Evolutionary conservation across 1,140 invertebrate species (phyloP), one percentile per base, ranked within the genome.

Genomic region (Luehdorfia chinensis): DNA sequence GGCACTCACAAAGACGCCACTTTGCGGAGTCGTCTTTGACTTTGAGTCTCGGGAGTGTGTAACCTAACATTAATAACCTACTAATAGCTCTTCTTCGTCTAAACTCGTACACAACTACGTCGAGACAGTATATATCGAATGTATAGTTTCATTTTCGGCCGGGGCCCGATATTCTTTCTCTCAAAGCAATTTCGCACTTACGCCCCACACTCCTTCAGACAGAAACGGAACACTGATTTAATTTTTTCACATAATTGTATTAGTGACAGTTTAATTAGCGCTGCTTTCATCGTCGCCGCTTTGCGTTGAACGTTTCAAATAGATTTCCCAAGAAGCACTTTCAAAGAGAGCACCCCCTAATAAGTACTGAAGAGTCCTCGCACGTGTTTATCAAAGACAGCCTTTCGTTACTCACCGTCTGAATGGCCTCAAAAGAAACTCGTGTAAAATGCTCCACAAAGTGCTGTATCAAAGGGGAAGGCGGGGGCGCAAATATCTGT

Each of bases 371-470:
- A 86, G 79, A 86, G 78, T 84, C 79, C 83, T 83, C 79, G 83
- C 80, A 86, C 83, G 83, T 86, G 83, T 86, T 86, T 84, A 86
- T 84, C 79, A 86, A 84, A 86, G 83, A 84, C 83, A 84, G 79
- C 83, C 83, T 86, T 85, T 84, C 83, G 79, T 86, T 86, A 84
- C 80, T 84, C 78, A 86, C 77, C 79, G 83, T 86, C 77, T 86
- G 83, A 86, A 86, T 84, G 77, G 79, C 70, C 77, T 86, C 81
- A 86, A 86, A 86, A 84, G 79, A 84, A 84, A 84, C 83, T 84
- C 79, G 79, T 83, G 83, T 86, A 86, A 86, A 86, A 86, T 75
- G 78, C 75, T 84, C 73, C 73, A 79, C 79, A 84, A 86, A 84
- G 79, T 84, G 79, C 79, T 76, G 79, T 80, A 80, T 84, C 76